Evolutionary conservation across 2,797 vertebrate species (phyloP).

Genomic region (Silurus lanzhouensis): DNA sequence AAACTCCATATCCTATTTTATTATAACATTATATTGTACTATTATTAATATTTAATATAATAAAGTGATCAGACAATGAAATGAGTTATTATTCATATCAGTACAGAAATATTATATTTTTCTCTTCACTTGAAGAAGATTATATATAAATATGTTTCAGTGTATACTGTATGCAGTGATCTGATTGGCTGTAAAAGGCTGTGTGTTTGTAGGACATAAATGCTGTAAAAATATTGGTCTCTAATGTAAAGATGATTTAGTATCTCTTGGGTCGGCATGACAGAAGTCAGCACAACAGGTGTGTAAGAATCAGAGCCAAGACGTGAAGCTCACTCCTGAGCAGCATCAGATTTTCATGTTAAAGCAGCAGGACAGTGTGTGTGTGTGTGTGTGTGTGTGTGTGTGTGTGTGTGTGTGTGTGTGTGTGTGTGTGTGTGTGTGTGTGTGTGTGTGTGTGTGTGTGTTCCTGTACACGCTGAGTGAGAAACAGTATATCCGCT

Average conservation of each 20-base stretch:
- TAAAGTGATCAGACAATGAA: no score
- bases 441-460: constrained; percentile 31
- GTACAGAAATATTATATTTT: no score
- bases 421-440: constrained; percentile 42
- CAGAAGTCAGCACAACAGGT: constrained; percentile 25
- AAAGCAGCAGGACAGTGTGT: constrained; percentile 48
- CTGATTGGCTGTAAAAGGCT: background rate
- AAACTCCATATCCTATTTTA: no score
- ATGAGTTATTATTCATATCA: no score
- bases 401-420: constrained; percentile 37
- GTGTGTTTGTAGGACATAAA: background rate
- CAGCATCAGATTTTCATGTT: constrained; percentile 25
- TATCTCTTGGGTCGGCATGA: background rate
- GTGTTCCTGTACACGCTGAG: constrained; percentile 37
- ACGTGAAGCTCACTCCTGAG: constrained; percentile 14
- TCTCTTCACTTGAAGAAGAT: no score
- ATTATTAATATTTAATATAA: no score
- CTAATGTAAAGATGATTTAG: background rate
- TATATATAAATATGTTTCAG: no score
- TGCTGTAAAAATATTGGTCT: background rate
- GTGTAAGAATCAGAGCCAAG: constrained; percentile 2
- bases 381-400: constrained; percentile 34
- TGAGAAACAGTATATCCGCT: constrained; percentile 41
- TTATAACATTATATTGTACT: no score
- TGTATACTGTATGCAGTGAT: background rate